Conservation (phyloP, 53 echinoderm and acorn worm species). For the Luidia sarsii region DNA sequence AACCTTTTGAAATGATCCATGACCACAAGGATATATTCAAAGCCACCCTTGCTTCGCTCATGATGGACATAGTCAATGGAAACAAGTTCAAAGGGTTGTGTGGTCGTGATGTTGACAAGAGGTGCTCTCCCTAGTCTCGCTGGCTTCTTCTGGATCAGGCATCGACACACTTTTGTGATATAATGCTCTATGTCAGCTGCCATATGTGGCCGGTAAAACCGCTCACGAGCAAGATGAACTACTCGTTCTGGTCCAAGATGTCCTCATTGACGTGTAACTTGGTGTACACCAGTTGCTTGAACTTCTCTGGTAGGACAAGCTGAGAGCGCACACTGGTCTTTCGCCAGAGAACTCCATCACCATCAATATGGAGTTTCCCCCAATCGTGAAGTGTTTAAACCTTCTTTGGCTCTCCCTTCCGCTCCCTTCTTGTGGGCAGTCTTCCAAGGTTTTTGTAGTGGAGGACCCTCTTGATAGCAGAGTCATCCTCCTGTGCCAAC, state of each 20-base stretch:
- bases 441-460: slow-evolving; percentile 27
- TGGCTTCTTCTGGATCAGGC: slow-evolving; percentile 38
- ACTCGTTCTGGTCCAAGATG: slow-evolving; percentile 19
- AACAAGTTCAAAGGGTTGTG: slow-evolving; percentile 35
- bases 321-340: slow-evolving; percentile 16
- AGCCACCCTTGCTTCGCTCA: slow-evolving; percentile 27
- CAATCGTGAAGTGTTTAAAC: slow-evolving; percentile 45
- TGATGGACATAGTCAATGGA: slow-evolving; percentile 28
- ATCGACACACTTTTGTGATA: slow-evolving; percentile 28
- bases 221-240: slow-evolving; percentile 27
- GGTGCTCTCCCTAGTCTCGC: slow-evolving; percentile 13
- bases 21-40: slow-evolving; percentile 35
- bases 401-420: not conserved
- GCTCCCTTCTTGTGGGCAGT: not conserved
- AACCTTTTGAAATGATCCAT: slow-evolving; percentile 43
- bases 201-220: slow-evolving; percentile 59
- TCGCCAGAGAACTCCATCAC: slow-evolving; percentile 31
- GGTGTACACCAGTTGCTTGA: not conserved
- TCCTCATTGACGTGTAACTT: slow-evolving; percentile 41
- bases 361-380: slow-evolving; percentile 39
- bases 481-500: slow-evolving; percentile 32
- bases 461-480: slow-evolving; percentile 15
- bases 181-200: slow-evolving; percentile 19
- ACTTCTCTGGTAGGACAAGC: slow-evolving; percentile 35
- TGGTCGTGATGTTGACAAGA: slow-evolving; percentile 15